Conservation (phyloP, 2,797 vertebrate genomes). For the Taenioides sp. region DNA sequence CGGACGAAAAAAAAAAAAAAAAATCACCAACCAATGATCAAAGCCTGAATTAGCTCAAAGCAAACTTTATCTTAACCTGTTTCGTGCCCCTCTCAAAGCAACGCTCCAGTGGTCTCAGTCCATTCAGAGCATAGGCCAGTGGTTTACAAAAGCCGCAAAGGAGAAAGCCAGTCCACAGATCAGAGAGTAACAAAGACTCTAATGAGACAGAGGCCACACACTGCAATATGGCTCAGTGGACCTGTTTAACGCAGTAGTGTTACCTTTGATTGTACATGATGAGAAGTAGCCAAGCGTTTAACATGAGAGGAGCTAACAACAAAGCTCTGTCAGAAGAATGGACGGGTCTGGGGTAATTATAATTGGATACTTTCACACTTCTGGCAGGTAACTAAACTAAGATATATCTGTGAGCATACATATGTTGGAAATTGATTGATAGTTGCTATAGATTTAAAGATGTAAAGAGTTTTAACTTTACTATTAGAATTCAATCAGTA, state of each 20-base stretch:
- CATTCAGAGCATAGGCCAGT: constrained; percentile 31
- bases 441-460: no score
- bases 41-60: constrained; percentile 73
- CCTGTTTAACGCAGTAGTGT: not conserved
- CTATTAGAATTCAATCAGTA: no score
- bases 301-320: constrained; percentile 12
- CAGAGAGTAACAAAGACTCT: constrained; percentile 53
- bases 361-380: no score
- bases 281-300: constrained; percentile 32
- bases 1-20: constrained; percentile 54
- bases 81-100: constrained; percentile 17
- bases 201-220: constrained; percentile 63
- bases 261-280: constrained; percentile 30
- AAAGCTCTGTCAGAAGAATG: no score
- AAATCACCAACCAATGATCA: constrained; percentile 63
- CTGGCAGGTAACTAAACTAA: no score
- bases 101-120: constrained; percentile 16
- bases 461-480: no score
- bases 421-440: no score
- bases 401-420: no score
- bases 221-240: constrained; percentile 12
- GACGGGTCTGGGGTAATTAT: not conserved
- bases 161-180: constrained; percentile 48
- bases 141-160: constrained; percentile 35
- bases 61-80: constrained; percentile 71